Conservation (phyloP, 1,140 invertebrate genomes). For the Trichogramma pretiosum region DNA sequence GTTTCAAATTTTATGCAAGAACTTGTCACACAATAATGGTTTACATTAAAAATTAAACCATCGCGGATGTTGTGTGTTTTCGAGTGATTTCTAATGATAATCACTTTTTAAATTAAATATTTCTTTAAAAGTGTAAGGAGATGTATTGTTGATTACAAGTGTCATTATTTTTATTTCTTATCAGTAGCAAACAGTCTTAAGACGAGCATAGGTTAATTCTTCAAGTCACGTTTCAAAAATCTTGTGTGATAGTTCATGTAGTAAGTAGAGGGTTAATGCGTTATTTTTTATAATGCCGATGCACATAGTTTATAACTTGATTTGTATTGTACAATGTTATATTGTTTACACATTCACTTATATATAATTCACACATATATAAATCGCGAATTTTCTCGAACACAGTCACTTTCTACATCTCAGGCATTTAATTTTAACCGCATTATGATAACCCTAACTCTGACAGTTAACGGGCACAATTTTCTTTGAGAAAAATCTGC, state of each 20-base stretch:
- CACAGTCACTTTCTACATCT: background rate
- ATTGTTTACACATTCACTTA: constrained; percentile 9
- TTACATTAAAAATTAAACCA: no score
- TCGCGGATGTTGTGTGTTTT: no score
- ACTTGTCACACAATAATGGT: no score
- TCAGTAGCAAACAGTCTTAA: constrained; percentile 45
- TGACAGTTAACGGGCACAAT: no score
- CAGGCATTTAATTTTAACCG: no score
- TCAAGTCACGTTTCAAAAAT: constrained; percentile 41
- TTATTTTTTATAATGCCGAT: constrained; percentile 41
- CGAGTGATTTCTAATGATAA: no score
- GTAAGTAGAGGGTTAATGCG: constrained; percentile 34
- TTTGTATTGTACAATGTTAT: constrained; percentile 17
- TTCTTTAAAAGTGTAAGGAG: no score
- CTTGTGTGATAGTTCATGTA: constrained; percentile 41
- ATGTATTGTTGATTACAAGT: constrained; percentile 38
- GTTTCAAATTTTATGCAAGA: no score
- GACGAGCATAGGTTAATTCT: constrained; percentile 44
- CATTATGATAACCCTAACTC: no score
- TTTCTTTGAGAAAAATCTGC: no score
- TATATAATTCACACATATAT: constrained; percentile 8
- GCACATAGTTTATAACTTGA: constrained; percentile 32
- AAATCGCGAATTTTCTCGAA: constrained; percentile 11
- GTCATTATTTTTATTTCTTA: constrained; percentile 34
- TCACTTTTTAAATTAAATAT: no score